These are phyloP conservation scores for Papilio elwesi DNA, from an alignment of 2,888 invertebrate genomes.

Conservation along the genomic window DNA sequence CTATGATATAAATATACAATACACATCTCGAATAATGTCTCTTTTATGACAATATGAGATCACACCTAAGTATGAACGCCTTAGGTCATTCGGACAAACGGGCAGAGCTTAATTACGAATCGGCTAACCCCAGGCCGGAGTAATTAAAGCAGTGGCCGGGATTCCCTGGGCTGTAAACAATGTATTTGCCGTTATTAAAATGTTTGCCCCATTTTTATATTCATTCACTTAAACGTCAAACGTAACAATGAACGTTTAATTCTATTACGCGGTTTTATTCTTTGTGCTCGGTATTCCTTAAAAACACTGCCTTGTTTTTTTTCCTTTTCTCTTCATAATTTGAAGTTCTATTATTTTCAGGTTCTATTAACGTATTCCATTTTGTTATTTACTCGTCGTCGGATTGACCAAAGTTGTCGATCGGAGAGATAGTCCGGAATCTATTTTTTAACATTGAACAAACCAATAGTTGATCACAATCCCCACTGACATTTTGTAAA, in stretches of 20 bases:
- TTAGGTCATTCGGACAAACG: conserved; percentile 38
- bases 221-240: conserved; percentile 13
- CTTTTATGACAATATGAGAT: conserved; percentile 20
- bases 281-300: neutral
- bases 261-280: neutral
- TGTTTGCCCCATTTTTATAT: conserved; percentile 27
- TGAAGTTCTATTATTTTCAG: neutral
- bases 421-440: no score
- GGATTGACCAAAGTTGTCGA: neutral
- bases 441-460: no score
- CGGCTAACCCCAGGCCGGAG: conserved; percentile 19
- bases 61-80: conserved; percentile 31
- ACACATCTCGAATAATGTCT: conserved; percentile 1
- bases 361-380: neutral
- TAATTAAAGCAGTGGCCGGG: conserved; percentile 41
- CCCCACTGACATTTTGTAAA: no score
- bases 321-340: neutral
- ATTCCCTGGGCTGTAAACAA: conserved; percentile 36
- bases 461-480: no score
- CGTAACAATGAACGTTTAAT: conserved; percentile 11
- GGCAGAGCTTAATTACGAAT: conserved; percentile 38
- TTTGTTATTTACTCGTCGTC: neutral
- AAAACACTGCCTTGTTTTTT: neutral
- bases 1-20: neutral
- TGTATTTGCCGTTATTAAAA: conserved; percentile 38